A percentile compares a stretch with the other conserved stretches of the same genome.
Conservation (phyloP, 2,113 vertebrate genomes). For the Protobothrops mucrosquamatus region DNA sequence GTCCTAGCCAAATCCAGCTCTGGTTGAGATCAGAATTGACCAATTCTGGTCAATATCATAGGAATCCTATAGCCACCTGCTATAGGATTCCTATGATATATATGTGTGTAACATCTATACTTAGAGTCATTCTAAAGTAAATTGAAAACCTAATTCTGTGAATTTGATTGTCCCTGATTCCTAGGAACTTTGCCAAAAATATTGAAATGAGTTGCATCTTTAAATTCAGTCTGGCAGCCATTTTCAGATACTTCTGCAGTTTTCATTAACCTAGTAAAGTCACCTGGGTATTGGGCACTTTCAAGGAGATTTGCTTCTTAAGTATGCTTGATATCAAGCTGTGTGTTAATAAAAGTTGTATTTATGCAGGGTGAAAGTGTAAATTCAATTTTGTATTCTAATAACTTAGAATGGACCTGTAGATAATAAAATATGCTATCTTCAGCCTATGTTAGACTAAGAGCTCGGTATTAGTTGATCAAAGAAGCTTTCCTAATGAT, state of each 20-base stretch:
- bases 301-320: background rate
- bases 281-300: background rate
- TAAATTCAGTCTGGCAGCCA: background rate
- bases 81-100: background rate
- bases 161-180: background rate
- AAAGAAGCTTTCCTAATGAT: background rate
- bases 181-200: background rate
- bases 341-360: background rate
- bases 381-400: background rate
- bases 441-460: background rate
- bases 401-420: background rate
- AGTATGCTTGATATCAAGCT: background rate
- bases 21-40: background rate
- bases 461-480: background rate
- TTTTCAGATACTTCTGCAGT: background rate
- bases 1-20: background rate
- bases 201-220: background rate
- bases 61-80: too few relatives aligned
- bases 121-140: background rate
- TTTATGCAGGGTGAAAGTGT: background rate
- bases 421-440: background rate
- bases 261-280: background rate
- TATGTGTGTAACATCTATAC: background rate
- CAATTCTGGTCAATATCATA: too few relatives aligned
- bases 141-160: background rate